Evolutionary conservation across 2,888 invertebrate genomes (phyloP), one percentile per base, ranked within the genome.

Genomic region (Iphiclides podalirius): DNA sequence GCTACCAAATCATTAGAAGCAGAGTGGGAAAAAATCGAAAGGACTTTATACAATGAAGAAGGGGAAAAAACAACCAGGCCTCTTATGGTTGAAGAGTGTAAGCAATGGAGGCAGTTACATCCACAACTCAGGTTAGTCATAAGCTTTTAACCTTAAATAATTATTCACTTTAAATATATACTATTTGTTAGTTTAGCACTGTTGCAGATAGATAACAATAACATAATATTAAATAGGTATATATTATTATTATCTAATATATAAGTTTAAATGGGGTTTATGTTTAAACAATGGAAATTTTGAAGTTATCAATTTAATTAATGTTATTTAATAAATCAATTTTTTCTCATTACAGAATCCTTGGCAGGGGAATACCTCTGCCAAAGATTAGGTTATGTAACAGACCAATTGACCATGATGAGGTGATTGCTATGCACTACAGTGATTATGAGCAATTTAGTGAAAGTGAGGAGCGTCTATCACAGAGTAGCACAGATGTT

Each of bases 21-120:
- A 1, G 91, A 92, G 74, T 90, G 91, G 79, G 87, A 90, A 39
- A 73, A 84, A 47, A 90, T 92, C 58, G 90, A 91, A 61, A 82
- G 90, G 59, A 89, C 91, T 9, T 64, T 92, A 20, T 90, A 90
- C 60, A 80, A 90, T 67, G 87, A 89, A 58, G 90, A 90, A 15
- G 86, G 89, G 1, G 84, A 84, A 56, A 88, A 89, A 53, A 81
- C 84, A 36, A 75, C 75, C 0, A 58, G 84, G 20, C 77, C 86
- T 37, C 88, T 89, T 45, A 89, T 91, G 54, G 70, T 86, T 53
- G 90, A 91, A 26, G 91, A 92, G 66, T 91, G 91, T 60, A 81
- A 83, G 49, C 90, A 91, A 60, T 92, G 92, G 92, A 87, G 84
- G 52, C 74, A 86, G 49, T 70, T 89, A 31, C 91, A 91, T 73